Conservation (phyloP, 2,888 invertebrate species). For the Pyralis farinalis region DNA sequence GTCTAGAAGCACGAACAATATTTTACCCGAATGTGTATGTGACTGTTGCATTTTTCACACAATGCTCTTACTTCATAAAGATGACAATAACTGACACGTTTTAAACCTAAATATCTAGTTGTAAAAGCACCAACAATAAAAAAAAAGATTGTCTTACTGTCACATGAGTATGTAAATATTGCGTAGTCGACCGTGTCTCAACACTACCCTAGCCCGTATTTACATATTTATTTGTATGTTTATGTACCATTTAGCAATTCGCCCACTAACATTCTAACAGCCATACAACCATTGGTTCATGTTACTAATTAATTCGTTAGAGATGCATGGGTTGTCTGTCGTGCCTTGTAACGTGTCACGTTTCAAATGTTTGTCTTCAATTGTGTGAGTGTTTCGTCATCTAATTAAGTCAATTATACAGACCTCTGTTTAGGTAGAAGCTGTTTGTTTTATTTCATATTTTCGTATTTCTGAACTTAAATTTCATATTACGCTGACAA, state of each 20-base stretch:
- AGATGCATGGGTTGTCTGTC: slow-evolving; percentile 39
- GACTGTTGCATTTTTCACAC: too few species aligned
- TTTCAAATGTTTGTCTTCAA: slow-evolving; percentile 23
- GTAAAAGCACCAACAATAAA: too few species aligned
- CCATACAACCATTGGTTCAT: slow-evolving; percentile 22
- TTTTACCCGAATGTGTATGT: too few species aligned
- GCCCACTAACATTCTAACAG: slow-evolving; percentile 13
- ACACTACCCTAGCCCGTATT: slow-evolving; percentile 17
- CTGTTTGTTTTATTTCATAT: too few species aligned
- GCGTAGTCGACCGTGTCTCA: slow-evolving; percentile 15
- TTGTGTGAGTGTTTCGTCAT: slow-evolving; percentile 3
- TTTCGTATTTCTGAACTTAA: too few species aligned
- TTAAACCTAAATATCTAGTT: too few species aligned
- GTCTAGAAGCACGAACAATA: too few species aligned
- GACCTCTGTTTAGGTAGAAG: neutral
- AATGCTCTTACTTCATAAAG: too few species aligned
- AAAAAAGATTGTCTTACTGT: too few species aligned
- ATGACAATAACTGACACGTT: too few species aligned
- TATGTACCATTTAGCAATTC: slow-evolving; percentile 18
- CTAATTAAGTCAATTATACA: neutral
- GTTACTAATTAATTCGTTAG: slow-evolving; percentile 38
- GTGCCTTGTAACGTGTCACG: slow-evolving; percentile 27
- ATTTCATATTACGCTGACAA: too few species aligned
- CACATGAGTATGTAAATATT: slow-evolving; percentile 18
- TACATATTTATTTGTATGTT: slow-evolving; percentile 20